Evolutionary conservation across 1,140 invertebrate species (phyloP), one percentile per base, ranked within the genome.

Genomic region (Trachelipus rathkii): DNA sequence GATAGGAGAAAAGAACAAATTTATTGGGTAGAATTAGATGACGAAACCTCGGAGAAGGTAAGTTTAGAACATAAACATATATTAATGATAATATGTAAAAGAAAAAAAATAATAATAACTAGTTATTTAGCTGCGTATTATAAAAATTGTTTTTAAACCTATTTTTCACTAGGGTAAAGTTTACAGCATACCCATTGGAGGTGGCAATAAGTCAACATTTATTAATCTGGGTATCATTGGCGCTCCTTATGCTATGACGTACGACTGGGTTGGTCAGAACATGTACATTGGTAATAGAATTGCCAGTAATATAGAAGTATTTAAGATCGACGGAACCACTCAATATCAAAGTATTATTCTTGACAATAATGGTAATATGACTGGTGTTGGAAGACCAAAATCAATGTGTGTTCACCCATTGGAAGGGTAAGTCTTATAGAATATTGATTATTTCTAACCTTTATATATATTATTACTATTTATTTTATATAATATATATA

Each of bases 211-310:
- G 83, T 93, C 92, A 0, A 90, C 93, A 82, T 93, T 98, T 83
- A 88, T 96, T 0, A 83, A 86, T 0, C 82, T 88, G 8, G 94
- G 95, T 9, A 89, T 97, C 44, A 91, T 97, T 43, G 96, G 96
- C 0, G 91, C 94, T 0, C 94, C 96, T 0, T 94, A 94, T 67
- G 90, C 93, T 0, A 90, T 99, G 44, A 96, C 96, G 0, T 93
- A 97, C 83, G 97, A 99, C 84, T 98, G 96, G 96, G 87, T 98
- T 44, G 95, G 96, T 10, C 87, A 95, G 53, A 99, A 99, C 85
- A 84, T 99, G 9, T 98, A 93, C 83, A 91, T 98, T 81, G 96
- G 95, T 11, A 98, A 98, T 83, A 90, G 92, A 21, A 88, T 92
- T 60, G 93, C 94, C 10, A 93, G 94, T 33, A 97, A 96, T 78